Base-by-base conservation (phyloP, 1,140 invertebrate species). In the Drosophila obscura region DNA sequence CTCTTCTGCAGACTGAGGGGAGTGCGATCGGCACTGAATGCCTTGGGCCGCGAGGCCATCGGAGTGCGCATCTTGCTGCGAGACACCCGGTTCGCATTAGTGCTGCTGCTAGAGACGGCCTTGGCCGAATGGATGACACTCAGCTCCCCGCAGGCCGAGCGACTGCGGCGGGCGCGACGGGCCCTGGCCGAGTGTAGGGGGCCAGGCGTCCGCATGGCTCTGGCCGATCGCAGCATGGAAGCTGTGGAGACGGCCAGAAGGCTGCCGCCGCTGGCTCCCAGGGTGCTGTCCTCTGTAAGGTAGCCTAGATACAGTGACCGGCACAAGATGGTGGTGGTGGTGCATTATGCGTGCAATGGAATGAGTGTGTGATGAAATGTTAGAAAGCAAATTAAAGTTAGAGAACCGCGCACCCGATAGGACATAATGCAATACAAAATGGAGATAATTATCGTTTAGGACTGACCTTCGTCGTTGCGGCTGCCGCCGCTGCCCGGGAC, bases 271-370 rank as follows among this genome's bases (percentile, higher is more conserved):
- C 67, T 78, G 8, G 65, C 65, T 4, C 82, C 71, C 16, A 82
- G 51, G 71, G 74, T 65, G 64, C 90, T 92, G 74, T 92, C 91
- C 78, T 91, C 91, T 92, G 91, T 92, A 92, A 92, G 83, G 89
- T 92, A 92, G 68, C 91, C 91, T 91, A 64, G 49, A 88, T 87
- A 76, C 64, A 85, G 75, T 87, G 63, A 53, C 62, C 59, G 59
- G 73, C 52, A 61, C 58, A 60, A 57, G 41, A 49, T 67, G 44
- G 46, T 71, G 57, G 60, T 24, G 48, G 35, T 31, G 41, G 52
- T 52, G 46, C 55, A 49, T 16, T 55, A 53, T 15, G 16, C 39
- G 61, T 66, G 52, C 45, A 31, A 22, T 50, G 45, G 55, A 73
- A 48, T 65, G 64, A 19, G 19, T 19, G 19, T 49, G 66, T 57